phyloP scores from a whole-genome alignment of 2,113 vertebrate species.

The Xenus cinereus region DNA sequence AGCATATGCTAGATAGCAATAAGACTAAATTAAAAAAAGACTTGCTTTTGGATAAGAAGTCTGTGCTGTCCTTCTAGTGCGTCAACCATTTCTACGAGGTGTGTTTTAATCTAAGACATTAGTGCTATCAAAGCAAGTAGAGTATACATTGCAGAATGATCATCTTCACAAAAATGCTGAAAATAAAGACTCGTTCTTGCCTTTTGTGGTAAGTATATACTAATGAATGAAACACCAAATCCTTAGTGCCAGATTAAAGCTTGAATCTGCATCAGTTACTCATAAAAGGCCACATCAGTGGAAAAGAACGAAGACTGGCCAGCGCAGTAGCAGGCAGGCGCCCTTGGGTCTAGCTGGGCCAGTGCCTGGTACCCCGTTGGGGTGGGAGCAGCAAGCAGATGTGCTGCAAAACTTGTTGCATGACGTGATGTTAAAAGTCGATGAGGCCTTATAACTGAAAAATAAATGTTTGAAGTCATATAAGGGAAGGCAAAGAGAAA shows the following conservation, averaged over 20 bases:
- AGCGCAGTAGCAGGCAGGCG: background rate
- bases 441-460: background rate
- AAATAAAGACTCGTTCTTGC: background rate
- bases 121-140: background rate
- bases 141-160: background rate
- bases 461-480: background rate
- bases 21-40: background rate
- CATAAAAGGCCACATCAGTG: background rate
- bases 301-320: background rate
- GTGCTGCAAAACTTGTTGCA: background rate
- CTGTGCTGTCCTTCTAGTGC: background rate
- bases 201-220: background rate
- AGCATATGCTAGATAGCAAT: background rate
- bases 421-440: background rate
- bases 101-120: background rate
- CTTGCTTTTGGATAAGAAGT: background rate
- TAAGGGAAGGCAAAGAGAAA: background rate
- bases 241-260: background rate
- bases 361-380: background rate
- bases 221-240: background rate
- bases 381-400: background rate
- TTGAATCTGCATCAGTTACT: background rate
- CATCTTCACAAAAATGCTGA: background rate
- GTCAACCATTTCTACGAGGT: background rate
- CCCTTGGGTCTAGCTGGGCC: background rate